Evolutionary conservation across 1,140 invertebrate genomes (phyloP).

Genomic region (Saxidomus purpurata): DNA sequence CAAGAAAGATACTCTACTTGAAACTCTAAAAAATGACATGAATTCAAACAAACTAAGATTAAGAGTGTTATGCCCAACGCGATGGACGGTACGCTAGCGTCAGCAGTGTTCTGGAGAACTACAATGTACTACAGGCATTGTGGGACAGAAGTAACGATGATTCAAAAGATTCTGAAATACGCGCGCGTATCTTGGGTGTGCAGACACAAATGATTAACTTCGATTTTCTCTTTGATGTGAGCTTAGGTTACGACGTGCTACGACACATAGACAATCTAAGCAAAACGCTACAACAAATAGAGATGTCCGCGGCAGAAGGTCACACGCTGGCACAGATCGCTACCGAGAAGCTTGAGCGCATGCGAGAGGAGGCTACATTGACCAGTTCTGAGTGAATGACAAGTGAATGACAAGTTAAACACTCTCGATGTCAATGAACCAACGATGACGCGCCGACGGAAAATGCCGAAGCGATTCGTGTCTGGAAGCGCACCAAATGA

Average conservation of each 20-base stretch:
- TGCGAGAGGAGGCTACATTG: neutral
- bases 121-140: slow-evolving; percentile 18
- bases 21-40: slow-evolving; percentile 40
- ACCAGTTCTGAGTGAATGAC: neutral
- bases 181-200: slow-evolving; percentile 16
- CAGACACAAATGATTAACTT: slow-evolving; percentile 16
- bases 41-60: neutral
- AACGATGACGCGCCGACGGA: neutral
- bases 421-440: slow-evolving; percentile 48
- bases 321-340: neutral
- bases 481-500: neutral
- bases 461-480: neutral
- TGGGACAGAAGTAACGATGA: slow-evolving; percentile 22
- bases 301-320: slow-evolving; percentile 32
- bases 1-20: neutral
- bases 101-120: slow-evolving; percentile 41
- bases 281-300: slow-evolving; percentile 31
- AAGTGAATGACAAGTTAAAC: slow-evolving; percentile 8
- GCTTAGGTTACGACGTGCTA: slow-evolving; percentile 25
- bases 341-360: neutral
- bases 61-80: neutral
- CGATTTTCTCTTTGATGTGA: slow-evolving; percentile 50
- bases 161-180: slow-evolving; percentile 17
- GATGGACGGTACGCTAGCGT: slow-evolving; percentile 30
- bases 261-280: slow-evolving; percentile 47